These are phyloP conservation scores for Dynastes maya DNA, from an alignment of 2,888 invertebrate genomes.

Conservation along the genomic window DNA sequence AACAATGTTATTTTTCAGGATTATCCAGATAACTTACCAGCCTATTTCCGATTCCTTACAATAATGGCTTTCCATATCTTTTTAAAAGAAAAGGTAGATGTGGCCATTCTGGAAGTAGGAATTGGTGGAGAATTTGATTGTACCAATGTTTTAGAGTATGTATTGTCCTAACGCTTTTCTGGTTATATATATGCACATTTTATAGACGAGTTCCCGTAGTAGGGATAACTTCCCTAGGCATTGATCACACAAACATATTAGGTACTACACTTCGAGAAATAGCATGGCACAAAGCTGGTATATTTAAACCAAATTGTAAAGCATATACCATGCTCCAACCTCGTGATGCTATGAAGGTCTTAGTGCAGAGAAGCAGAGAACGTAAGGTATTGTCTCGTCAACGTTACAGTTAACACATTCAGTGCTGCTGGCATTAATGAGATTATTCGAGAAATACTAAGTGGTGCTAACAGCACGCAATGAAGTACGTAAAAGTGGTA, in stretches of 20 bases:
- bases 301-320: conserved; percentile 85
- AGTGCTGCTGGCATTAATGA: too few species aligned
- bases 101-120: conserved; percentile 96
- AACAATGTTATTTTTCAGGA: conserved; percentile 68
- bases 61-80: conserved; percentile 93
- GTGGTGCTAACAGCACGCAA: too few species aligned
- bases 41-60: conserved; percentile 95
- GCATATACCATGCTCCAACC: conserved; percentile 84
- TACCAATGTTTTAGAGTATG: conserved; percentile 90
- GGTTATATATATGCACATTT: background rate
- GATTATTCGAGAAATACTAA: too few species aligned
- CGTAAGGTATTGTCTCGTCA: conserved; percentile 71
- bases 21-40: conserved; percentile 83
- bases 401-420: background rate
- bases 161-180: conserved; percentile 9
- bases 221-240: conserved; percentile 91
- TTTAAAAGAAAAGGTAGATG: conserved; percentile 88
- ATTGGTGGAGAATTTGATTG: conserved; percentile 96
- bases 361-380: conserved; percentile 77
- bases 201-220: conserved; percentile 85
- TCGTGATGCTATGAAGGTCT: conserved; percentile 77
- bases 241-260: conserved; percentile 89
- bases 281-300: conserved; percentile 96
- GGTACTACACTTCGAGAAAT: conserved; percentile 90
- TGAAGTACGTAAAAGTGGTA: too few species aligned